Evolutionary conservation across 2,113 vertebrate species (phyloP).

Genomic region (Callipepla californica): DNA sequence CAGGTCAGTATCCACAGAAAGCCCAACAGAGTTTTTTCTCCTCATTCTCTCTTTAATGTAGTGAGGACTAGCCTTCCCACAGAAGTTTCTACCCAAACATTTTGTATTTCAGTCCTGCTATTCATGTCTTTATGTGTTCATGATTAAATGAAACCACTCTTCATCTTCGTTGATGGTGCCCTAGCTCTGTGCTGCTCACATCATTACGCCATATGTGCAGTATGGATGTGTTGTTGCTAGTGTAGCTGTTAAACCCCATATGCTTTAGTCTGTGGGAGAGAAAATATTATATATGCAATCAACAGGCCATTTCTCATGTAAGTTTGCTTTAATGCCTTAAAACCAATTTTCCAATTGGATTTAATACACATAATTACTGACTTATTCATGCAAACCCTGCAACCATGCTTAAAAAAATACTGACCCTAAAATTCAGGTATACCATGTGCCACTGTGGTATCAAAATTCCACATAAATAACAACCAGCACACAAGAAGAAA

Average conservation of each 20-base stretch:
- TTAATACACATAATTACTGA: not conserved
- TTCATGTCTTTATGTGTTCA: not conserved
- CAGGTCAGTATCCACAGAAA: not conserved
- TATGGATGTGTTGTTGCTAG: slow-evolving; percentile 55
- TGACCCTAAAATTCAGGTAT: not conserved
- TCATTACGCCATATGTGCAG: slow-evolving; percentile 60
- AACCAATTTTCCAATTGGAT: not conserved
- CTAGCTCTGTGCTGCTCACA: slow-evolving; percentile 54
- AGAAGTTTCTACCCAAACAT: not conserved
- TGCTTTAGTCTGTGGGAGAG: slow-evolving; percentile 35
- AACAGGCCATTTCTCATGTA: not conserved
- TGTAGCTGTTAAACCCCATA: slow-evolving; percentile 50
- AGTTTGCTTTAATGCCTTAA: not conserved
- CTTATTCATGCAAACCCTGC: not conserved
- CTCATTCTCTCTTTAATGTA: not conserved
- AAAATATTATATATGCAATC: slow-evolving; percentile 6
- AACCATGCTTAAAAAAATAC: not conserved
- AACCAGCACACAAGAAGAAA: not conserved
- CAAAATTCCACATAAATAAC: not conserved
- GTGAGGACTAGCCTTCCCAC: not conserved
- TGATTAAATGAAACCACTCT: slow-evolving; percentile 42
- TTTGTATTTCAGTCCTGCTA: not conserved
- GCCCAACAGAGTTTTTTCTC: not conserved
- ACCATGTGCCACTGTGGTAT: not conserved
- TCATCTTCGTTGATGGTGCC: slow-evolving; percentile 42